These are phyloP conservation scores for Poicephalus gulielmi DNA, from an alignment of 2,113 vertebrate species.

Conservation along the genomic window DNA sequence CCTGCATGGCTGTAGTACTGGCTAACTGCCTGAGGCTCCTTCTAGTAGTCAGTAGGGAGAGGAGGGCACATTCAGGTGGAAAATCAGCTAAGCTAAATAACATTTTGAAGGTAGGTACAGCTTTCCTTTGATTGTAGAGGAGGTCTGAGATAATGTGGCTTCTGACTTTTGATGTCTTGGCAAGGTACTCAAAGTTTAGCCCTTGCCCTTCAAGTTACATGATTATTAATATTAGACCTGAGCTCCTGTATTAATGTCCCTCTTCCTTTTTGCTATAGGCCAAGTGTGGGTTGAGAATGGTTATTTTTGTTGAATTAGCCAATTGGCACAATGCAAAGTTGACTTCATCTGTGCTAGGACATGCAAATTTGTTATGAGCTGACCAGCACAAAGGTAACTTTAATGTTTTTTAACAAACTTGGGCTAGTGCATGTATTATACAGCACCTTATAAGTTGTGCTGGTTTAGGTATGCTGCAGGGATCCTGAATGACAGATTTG, in stretches of 20 bases:
- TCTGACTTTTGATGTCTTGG: not conserved
- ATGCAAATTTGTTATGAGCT: not conserved
- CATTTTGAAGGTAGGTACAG: not conserved
- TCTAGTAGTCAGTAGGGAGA: not conserved
- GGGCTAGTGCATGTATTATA: not conserved
- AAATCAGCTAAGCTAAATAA: not conserved
- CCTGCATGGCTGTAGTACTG: not conserved
- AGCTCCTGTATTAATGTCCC: not conserved
- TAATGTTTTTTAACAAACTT: not conserved
- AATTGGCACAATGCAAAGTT: not conserved
- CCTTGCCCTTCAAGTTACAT: not conserved
- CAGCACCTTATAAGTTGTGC: not conserved
- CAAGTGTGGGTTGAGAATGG: not conserved
- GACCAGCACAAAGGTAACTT: not conserved
- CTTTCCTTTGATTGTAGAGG: not conserved
- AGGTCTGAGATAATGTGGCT: not conserved
- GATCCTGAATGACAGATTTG: not conserved
- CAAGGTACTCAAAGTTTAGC: not conserved
- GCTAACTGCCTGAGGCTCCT: not conserved
- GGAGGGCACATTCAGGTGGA: not conserved
- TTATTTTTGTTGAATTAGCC: not conserved
- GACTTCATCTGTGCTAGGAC: not conserved
- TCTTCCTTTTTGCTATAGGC: not conserved
- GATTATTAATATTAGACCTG: not conserved
- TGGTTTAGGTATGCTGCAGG: not conserved